Evolutionary conservation across 35 echinoderm and acorn worm genomes (phyloP).

Genomic region (Apostichopus japonicus): DNA sequence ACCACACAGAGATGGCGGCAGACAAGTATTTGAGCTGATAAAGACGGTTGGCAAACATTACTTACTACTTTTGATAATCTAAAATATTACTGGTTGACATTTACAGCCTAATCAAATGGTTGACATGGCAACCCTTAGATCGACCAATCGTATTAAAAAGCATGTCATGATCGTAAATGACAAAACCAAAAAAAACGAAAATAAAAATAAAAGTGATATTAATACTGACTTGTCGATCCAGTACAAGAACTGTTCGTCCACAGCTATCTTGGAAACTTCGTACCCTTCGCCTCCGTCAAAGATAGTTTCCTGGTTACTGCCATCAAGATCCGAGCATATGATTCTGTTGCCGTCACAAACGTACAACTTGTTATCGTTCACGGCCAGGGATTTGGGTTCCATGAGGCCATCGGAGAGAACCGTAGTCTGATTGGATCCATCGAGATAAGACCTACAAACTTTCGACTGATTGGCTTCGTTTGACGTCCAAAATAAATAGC

Average conservation of each 20-base stretch:
- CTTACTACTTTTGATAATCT: too few relatives aligned
- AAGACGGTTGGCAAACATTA: too few relatives aligned
- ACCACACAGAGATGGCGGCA: too few relatives aligned
- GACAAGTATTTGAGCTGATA: too few relatives aligned
- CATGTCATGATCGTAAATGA: too few relatives aligned
- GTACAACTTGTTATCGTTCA: conserved; percentile 72
- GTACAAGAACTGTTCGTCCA: conserved; percentile 74
- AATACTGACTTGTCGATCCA: conserved; percentile 88
- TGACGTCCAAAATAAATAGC: conserved; percentile 78
- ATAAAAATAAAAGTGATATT: background rate
- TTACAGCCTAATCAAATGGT: too few relatives aligned
- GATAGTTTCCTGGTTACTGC: background rate
- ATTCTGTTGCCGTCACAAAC: conserved; percentile 75
- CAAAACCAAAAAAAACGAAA: background rate
- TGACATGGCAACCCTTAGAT: too few relatives aligned
- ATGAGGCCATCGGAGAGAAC: background rate
- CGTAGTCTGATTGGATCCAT: conserved; percentile 58
- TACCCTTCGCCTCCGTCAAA: background rate
- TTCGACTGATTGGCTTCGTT: conserved; percentile 62
- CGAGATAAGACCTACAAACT: conserved; percentile 62
- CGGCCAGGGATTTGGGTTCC: conserved; percentile 68
- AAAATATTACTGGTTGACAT: too few relatives aligned
- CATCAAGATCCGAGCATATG: conserved; percentile 63
- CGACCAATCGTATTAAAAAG: too few relatives aligned
- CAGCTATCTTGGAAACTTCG: conserved; percentile 78